These are phyloP conservation scores for Syngnathus floridae DNA, from an alignment of 2,113 vertebrate species.

Conservation along the genomic window DNA sequence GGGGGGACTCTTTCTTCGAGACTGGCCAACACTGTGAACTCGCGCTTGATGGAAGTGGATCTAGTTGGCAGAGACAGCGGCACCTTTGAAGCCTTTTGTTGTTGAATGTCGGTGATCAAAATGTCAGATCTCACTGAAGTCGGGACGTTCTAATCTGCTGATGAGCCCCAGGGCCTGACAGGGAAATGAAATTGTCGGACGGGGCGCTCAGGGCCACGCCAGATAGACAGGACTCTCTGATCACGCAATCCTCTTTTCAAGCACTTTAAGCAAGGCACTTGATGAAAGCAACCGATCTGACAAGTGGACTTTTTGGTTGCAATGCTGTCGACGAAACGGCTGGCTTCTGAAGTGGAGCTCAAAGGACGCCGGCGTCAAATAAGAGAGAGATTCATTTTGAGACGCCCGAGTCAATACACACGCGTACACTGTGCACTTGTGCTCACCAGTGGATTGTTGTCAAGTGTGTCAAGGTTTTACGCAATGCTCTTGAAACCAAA, in stretches of 20 bases:
- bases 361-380: conserved; percentile 13
- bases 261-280: conserved; percentile 35
- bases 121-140: conserved; percentile 34
- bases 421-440: conserved; percentile 5
- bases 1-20: background rate
- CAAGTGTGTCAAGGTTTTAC: background rate
- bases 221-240: conserved; percentile 37
- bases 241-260: conserved; percentile 32
- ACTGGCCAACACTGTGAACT: background rate
- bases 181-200: conserved; percentile 37
- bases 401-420: background rate
- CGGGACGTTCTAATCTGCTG: conserved; percentile 37
- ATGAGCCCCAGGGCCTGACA: conserved; percentile 36
- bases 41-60: conserved; percentile 30
- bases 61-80: conserved; percentile 22
- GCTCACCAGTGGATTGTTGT: conserved; percentile 12
- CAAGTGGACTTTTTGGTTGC: conserved; percentile 28
- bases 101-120: conserved; percentile 25
- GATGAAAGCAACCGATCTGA: conserved; percentile 22
- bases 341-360: conserved; percentile 13
- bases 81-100: conserved; percentile 29
- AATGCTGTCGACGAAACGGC: conserved; percentile 27
- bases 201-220: conserved; percentile 19
- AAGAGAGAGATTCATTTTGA: background rate
- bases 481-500: background rate